Percentiles rank a stretch among this genome's conserved stretches.
These are phyloP conservation scores for Galleria mellonella DNA, from an alignment of 1,140 invertebrate species.

Conservation along the genomic window DNA sequence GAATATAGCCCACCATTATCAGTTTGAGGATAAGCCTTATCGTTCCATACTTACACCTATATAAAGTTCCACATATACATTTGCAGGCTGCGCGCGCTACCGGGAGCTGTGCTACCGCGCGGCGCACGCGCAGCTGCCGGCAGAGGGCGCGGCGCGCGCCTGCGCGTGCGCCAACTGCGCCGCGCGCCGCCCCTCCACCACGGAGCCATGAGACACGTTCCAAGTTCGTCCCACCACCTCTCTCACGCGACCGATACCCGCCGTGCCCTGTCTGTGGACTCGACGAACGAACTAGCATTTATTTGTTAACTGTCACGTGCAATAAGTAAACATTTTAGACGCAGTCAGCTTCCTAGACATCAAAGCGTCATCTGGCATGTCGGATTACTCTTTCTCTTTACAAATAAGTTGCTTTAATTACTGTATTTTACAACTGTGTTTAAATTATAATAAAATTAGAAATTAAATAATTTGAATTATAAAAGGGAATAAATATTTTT, in stretches of 20 bases:
- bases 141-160: constrained; percentile 21
- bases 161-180: constrained; percentile 51
- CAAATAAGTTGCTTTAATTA: no score
- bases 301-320: neutral
- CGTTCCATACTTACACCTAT: no score
- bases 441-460: no score
- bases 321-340: no score
- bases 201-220: constrained; percentile 16
- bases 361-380: no score
- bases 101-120: constrained; percentile 63
- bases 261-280: constrained; percentile 3
- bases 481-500: no score
- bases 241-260: constrained; percentile 11
- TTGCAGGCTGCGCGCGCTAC: constrained; percentile 57
- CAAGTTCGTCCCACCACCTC: constrained; percentile 10
- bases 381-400: no score
- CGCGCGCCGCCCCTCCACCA: constrained; percentile 24
- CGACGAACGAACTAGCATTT: neutral
- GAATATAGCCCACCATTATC: no score
- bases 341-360: no score
- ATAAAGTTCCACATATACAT: neutral
- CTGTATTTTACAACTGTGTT: no score
- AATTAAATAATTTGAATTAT: no score
- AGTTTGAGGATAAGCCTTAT: no score
- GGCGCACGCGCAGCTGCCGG: constrained; percentile 38